Conservation (phyloP, 1,140 invertebrate species). For the Xylocopa sonorina region DNA sequence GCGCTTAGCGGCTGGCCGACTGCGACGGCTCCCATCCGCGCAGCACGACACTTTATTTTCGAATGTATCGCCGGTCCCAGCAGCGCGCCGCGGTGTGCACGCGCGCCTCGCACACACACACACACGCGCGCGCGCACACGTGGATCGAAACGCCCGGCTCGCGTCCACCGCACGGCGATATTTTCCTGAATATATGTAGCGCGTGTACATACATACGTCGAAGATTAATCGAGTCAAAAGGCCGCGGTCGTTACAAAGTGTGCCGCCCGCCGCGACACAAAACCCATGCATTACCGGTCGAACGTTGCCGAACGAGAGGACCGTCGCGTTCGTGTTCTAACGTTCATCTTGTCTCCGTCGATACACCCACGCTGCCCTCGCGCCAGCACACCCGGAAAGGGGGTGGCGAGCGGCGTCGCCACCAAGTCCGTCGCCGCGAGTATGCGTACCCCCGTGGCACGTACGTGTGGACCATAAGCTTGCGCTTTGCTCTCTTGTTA, state of each 20-base stretch:
- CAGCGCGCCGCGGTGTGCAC: slow-evolving; percentile 64
- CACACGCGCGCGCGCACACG: background rate
- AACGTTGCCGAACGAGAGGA: slow-evolving; percentile 68
- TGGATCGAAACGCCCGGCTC: background rate
- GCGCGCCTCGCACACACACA: background rate
- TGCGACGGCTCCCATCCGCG: slow-evolving; percentile 51
- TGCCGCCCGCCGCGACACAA: slow-evolving; percentile 81
- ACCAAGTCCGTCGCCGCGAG: background rate
- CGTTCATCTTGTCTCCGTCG: slow-evolving; percentile 75
- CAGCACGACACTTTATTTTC: slow-evolving; percentile 79
- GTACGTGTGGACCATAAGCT: background rate
- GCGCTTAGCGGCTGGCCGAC: slow-evolving; percentile 42
- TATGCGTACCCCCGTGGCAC: background rate
- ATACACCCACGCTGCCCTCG: slow-evolving; percentile 74
- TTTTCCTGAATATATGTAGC: slow-evolving; percentile 55
- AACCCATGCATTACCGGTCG: slow-evolving; percentile 78
- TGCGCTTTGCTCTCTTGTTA: background rate
- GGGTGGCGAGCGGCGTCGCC: slow-evolving; percentile 17
- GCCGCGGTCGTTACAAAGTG: slow-evolving; percentile 81
- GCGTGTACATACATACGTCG: slow-evolving; percentile 75
- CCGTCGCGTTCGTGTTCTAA: slow-evolving; percentile 75
- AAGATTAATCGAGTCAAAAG: slow-evolving; percentile 82
- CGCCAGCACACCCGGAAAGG: slow-evolving; percentile 30
- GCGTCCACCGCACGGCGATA: slow-evolving; percentile 30
- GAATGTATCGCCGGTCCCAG: slow-evolving; percentile 76